Conservation (phyloP, 2,797 vertebrate genomes). For the Botia kubotai region DNA sequence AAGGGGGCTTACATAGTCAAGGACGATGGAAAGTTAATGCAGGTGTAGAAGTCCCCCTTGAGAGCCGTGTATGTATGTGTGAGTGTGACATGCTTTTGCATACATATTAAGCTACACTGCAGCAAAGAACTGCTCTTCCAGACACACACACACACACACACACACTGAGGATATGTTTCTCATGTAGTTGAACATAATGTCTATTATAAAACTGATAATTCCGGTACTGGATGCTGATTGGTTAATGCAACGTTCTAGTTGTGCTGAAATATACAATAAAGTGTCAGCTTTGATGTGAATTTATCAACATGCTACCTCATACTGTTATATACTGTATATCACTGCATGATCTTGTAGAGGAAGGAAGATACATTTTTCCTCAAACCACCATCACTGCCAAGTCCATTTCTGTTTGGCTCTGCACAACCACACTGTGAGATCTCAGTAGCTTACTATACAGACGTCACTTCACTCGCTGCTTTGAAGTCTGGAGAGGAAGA, state of each 20-base stretch:
- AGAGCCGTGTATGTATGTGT: slow-evolving; percentile 27
- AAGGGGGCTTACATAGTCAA: slow-evolving; percentile 49
- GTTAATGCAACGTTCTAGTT: neutral
- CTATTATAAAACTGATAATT: neutral
- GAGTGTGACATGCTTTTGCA: neutral
- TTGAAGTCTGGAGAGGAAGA: slow-evolving; percentile 15
- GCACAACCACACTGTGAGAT: slow-evolving; percentile 5
- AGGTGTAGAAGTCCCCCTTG: slow-evolving; percentile 47
- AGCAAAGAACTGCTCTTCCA: neutral
- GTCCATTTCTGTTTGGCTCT: neutral
- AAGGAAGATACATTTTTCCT: no score
- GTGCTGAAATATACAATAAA: neutral
- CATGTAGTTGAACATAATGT: neutral
- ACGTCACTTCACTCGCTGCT: neutral
- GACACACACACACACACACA: neutral
- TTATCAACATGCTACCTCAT: no score
- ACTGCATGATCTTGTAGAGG: no score
- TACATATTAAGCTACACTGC: slow-evolving; percentile 3
- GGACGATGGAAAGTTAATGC: slow-evolving; percentile 62
- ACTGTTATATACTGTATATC: no score
- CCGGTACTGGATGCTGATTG: neutral
- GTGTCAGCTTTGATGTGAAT: neutral
- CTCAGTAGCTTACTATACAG: slow-evolving; percentile 9
- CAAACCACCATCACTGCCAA: neutral
- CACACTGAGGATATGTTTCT: neutral